phyloP scores from a whole-genome alignment of 2,888 invertebrate genomes.

The Leptinotarsa haldemani region DNA sequence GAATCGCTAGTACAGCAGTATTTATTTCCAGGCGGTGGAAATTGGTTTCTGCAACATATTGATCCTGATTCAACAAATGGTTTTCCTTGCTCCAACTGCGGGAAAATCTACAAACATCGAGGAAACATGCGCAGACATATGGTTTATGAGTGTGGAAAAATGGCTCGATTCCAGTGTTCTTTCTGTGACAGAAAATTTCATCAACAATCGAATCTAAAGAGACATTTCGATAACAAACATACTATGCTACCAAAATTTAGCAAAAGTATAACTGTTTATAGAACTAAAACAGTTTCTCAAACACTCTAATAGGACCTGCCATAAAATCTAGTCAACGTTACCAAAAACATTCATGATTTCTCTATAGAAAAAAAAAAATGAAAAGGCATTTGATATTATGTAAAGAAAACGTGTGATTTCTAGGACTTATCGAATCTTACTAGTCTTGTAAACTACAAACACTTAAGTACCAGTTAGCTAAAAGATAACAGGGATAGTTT shows the following conservation, averaged over 20 bases:
- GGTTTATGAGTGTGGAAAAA: conserved; percentile 72
- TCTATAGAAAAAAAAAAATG: no score
- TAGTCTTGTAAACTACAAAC: no score
- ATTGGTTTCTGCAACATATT: conserved; percentile 59
- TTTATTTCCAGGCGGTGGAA: conserved; percentile 64
- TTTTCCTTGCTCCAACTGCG: conserved; percentile 75
- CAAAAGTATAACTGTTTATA: conserved; percentile 58
- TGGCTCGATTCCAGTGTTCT: conserved; percentile 63
- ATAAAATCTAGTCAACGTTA: neutral
- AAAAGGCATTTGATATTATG: no score
- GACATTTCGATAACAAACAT: conserved; percentile 64
- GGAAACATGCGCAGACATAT: conserved; percentile 80
- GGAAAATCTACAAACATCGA: conserved; percentile 85
- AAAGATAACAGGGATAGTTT: no score
- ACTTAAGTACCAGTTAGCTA: no score
- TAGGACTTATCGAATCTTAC: no score
- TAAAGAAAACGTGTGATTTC: no score
- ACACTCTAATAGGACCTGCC: neutral
- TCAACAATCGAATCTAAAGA: conserved; percentile 65
- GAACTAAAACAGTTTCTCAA: conserved; percentile 50
- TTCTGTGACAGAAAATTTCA: conserved; percentile 71
- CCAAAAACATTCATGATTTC: neutral
- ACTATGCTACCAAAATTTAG: conserved; percentile 56
- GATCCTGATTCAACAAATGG: conserved; percentile 56
- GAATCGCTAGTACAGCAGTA: conserved; percentile 61